phyloP scores from a whole-genome alignment of 2,888 invertebrate genomes.

The Alitta virens region DNA sequence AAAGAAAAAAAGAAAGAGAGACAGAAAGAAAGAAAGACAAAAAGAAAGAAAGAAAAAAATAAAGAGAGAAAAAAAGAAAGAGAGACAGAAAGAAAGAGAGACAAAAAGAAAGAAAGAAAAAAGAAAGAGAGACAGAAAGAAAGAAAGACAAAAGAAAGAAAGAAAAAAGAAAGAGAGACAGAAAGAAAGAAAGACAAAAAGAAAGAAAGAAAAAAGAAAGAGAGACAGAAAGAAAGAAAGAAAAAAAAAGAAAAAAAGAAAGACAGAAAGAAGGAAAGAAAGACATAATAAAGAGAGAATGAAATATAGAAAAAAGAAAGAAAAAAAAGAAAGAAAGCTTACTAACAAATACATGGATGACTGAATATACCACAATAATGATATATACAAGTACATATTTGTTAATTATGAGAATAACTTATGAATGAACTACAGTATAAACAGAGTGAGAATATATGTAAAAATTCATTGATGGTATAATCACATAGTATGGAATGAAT shows the following conservation, averaged over 20 bases:
- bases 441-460: no score
- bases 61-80: no score
- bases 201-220: neutral
- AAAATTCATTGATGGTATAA: no score
- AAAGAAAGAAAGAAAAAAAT: neutral
- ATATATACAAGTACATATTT: no score
- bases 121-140: neutral
- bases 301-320: no score
- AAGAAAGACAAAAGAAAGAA: neutral
- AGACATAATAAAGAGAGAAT: neutral
- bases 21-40: neutral
- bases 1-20: no score
- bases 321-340: neutral
- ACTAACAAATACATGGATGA: neutral
- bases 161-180: neutral
- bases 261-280: neutral
- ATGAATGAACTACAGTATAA: no score
- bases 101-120: conserved; percentile 1
- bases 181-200: neutral
- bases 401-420: no score
- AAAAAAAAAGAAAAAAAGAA: neutral
- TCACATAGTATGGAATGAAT: no score
- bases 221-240: neutral
- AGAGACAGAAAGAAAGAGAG: neutral
- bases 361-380: no score